These are phyloP conservation scores for Drosophila histrio DNA, from an alignment of 2,888 invertebrate genomes.

Conservation along the genomic window DNA sequence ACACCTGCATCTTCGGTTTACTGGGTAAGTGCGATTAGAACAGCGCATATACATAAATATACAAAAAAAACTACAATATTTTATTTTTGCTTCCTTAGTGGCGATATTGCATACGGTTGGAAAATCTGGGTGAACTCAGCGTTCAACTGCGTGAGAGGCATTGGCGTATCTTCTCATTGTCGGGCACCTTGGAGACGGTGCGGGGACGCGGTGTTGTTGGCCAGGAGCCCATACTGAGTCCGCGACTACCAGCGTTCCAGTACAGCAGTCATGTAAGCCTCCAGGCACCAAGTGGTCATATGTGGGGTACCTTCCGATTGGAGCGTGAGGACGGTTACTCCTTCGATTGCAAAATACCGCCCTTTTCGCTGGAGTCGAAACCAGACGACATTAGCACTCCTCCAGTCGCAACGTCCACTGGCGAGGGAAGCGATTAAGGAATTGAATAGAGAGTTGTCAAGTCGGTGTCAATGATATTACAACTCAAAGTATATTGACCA, in stretches of 20 bases:
- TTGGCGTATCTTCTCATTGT: slow-evolving; percentile 98
- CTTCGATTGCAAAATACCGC: slow-evolving; percentile 98
- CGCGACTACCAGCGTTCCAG: slow-evolving; percentile 96
- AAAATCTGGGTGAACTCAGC: slow-evolving; percentile 94
- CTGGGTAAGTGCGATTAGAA: slow-evolving; percentile 85
- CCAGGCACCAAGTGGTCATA: slow-evolving; percentile 97
- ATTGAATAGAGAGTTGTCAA: slow-evolving; percentile 38
- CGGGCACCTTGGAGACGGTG: slow-evolving; percentile 96
- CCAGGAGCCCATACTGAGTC: slow-evolving; percentile 96
- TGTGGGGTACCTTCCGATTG: slow-evolving; percentile 96
- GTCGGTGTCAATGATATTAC: slow-evolving; percentile 41
- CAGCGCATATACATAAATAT: no score
- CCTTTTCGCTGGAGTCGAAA: slow-evolving; percentile 98
- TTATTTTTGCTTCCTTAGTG: slow-evolving; percentile 87
- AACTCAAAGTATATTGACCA: slow-evolving; percentile 36
- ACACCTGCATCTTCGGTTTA: slow-evolving; percentile 96
- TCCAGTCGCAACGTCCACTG: slow-evolving; percentile 39
- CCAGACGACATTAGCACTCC: slow-evolving; percentile 86
- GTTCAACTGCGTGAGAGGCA: slow-evolving; percentile 98
- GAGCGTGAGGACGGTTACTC: slow-evolving; percentile 98
- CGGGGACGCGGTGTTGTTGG: slow-evolving; percentile 98
- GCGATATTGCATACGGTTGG: slow-evolving; percentile 98
- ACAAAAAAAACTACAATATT: background rate
- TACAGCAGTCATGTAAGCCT: slow-evolving; percentile 98
- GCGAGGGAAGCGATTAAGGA: slow-evolving; percentile 53